Evolutionary conservation across 2,113 vertebrate species (phyloP), one percentile per base, ranked within the genome.

Genomic region (Mormyrus iriodes): DNA sequence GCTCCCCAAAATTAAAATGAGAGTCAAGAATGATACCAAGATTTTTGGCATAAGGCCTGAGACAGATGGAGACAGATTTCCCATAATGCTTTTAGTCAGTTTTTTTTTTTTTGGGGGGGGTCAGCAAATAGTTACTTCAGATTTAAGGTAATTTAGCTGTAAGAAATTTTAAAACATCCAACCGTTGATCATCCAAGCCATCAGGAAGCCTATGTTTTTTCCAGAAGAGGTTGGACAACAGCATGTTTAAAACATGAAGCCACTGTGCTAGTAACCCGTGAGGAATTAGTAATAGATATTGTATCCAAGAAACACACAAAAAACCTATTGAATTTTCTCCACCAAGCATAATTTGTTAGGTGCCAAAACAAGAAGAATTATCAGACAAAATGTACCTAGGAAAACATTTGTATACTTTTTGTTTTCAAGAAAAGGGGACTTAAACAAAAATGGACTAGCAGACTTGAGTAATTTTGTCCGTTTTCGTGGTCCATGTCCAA

Each of bases 401-500:
- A 84, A 84, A 46, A 42, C 79, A 46, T 83, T n/a, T 48, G 24
- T 84, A 48, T 21, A 48, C 21, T 84, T 84, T 65, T 31, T 12
- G 3, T n/a, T 84, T 84, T 48, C 10, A 48, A 84, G 44, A 48
- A 84, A n/a, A 42, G 44, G 10, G 44, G 19, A 4, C 42, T 84
- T n/a, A 17, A 84, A 48, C 7, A 84, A n/a, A 84, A 48, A 39
- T 19, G 15, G 35, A 76, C 73, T 17, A 19, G 73, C 31, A 76
- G 69, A 86, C 46, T 35, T 31, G 12, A 86, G 13, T 27, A 31
- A 21, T 52, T 46, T 52, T 86, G 19, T 49, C 52, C 42, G 21
- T 58, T 87, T 46, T 58, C 83, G 27, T 90, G 27, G 24, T 90
- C 55, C 69, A 88, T 91, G 42, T 9, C 61, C 91, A 48, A 86